Base-by-base conservation (phyloP, 2,797 vertebrate genomes). In the Tachyglossus aculeatus region DNA sequence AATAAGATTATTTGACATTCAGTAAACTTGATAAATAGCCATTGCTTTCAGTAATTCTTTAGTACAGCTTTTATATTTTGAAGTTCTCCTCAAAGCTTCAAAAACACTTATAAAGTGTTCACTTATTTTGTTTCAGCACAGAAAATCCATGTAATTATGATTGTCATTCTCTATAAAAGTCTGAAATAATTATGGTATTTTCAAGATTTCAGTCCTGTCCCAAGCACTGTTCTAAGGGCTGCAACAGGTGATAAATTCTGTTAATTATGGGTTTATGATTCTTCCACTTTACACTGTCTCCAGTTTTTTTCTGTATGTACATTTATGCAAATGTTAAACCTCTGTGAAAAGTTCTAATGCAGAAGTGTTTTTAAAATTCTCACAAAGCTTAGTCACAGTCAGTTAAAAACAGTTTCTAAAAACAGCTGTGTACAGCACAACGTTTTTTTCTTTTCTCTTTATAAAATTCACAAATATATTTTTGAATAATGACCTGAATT, bases 51-150 rank as follows among this genome's bases (percentile, higher is more conserved):
- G 94, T 92, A 94, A 86, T 86, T 85, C 63, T 67, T 82, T 74
- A 43, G 25, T 84, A 77, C 65, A 71, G 32, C 37, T 81, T 88
- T 72, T 84, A 80, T 70, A 48, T 84, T 92, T 89, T 91, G 89
- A 95, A 94, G 90, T 93, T 81, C 91, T 89, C 93, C 93, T 89
- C 93, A 91, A 94, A 91, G 71, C 89, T 81, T 57, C 76, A 79
- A 91, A 89, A 88, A 86, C 81, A 82, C 81, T 78, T 65, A 81
- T 57, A 87, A 80, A 54, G 38, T 8, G 56, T 88, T 89, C 71
- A 61, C 60, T 69, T 90, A 41, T 77, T 87, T 87, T 44, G 88
- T 88, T 91, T 83, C 84, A 39, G 77, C 74, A 65, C 5, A 70
- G 63, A 63, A 61, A 61, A 71, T 72, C 1, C 15, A 47, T 53